Conservation (phyloP, 2,113 vertebrate species). For the Columbina picui region DNA sequence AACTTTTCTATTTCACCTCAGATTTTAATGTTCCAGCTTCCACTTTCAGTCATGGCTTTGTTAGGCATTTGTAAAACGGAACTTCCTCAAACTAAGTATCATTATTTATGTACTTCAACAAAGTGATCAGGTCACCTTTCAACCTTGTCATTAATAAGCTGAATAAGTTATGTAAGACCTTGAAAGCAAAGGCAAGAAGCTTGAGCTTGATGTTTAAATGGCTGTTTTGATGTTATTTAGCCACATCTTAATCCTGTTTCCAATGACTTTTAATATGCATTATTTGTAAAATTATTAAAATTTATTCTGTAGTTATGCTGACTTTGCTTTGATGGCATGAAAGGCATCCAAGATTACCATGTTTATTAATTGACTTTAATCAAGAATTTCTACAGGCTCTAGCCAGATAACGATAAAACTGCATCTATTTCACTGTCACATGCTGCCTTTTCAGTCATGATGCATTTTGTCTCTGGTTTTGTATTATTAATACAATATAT, state of each 20-base stretch:
- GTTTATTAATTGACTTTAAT: not conserved
- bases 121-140: not conserved
- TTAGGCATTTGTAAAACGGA: not conserved
- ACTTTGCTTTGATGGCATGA: not conserved
- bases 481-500: not conserved
- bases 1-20: not conserved
- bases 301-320: not conserved
- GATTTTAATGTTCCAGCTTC: not conserved
- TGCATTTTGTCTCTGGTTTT: not conserved
- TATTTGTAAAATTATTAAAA: not conserved
- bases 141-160: not conserved
- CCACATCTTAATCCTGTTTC: not conserved
- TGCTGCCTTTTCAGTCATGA: not conserved
- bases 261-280: not conserved
- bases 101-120: not conserved
- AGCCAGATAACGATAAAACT: not conserved
- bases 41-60: not conserved
- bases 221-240: not conserved
- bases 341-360: not conserved
- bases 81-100: fast-evolving
- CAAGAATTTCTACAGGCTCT: not conserved
- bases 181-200: not conserved
- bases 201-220: not conserved
- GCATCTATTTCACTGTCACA: not conserved
- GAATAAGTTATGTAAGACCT: not conserved